These are phyloP conservation scores for Oncorhynchus nerka DNA, from an alignment of 2,113 vertebrate genomes.

Conservation along the genomic window DNA sequence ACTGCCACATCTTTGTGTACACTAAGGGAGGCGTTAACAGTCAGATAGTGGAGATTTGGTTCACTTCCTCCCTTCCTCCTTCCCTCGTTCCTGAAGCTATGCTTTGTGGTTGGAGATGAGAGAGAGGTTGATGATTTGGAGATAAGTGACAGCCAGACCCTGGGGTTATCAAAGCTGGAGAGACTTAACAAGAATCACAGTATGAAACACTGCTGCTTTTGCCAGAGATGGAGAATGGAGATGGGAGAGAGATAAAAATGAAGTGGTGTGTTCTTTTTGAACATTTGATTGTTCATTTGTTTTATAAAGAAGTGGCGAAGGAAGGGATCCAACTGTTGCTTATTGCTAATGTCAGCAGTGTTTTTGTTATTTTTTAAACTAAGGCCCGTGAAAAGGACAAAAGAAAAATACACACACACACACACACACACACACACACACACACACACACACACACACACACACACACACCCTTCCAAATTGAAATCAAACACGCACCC, in stretches of 20 bases:
- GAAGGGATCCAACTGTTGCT: no score
- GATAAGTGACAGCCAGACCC: slow-evolving; percentile 23
- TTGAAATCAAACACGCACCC: no score
- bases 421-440: no score
- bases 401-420: no score
- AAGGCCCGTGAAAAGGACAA: no score
- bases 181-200: background rate
- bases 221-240: background rate
- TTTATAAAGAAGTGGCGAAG: no score
- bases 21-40: slow-evolving; percentile 13
- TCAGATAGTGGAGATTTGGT: slow-evolving; percentile 1
- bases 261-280: no score
- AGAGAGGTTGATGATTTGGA: background rate
- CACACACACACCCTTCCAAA: no score
- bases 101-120: slow-evolving; percentile 21
- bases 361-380: no score
- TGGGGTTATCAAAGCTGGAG: slow-evolving; percentile 3
- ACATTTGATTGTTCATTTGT: slow-evolving; percentile 4
- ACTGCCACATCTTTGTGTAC: slow-evolving; percentile 17
- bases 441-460: no score
- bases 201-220: background rate
- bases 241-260: background rate
- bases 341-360: no score
- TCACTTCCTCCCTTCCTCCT: background rate
- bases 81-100: background rate